Evolutionary conservation across 2,888 invertebrate species (phyloP).

Genomic region (Agrochola macilenta): DNA sequence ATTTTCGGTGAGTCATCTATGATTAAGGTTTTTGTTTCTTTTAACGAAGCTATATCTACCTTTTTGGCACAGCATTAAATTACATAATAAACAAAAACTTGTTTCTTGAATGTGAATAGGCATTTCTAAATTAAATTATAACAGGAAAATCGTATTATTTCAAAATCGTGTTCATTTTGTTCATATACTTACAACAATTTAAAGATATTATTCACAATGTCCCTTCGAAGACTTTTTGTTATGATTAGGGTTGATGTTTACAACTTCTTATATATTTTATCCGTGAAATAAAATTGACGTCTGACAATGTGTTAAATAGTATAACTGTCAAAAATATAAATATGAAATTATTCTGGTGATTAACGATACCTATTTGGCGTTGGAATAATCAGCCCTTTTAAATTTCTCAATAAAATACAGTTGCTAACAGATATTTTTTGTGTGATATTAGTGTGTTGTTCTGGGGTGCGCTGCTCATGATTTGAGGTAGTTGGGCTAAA

Average conservation of each 20-base stretch:
- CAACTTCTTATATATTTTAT: not conserved
- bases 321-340: too few species aligned
- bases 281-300: not conserved
- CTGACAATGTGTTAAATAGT: not conserved
- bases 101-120: not conserved
- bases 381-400: not conserved
- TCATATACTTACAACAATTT: not conserved
- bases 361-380: not conserved
- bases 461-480: not conserved
- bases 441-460: not conserved
- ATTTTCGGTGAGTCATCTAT: constrained; percentile 71
- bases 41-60: not conserved
- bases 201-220: not conserved
- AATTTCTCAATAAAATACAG: not conserved
- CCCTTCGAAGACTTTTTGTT: not conserved
- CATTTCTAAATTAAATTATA: not conserved
- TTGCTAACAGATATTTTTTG: not conserved
- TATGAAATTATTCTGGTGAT: not conserved
- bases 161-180: not conserved
- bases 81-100: not conserved
- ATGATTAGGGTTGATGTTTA: not conserved
- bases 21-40: not conserved
- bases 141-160: not conserved
- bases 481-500: not conserved
- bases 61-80: not conserved